A percentile compares a stretch with the other conserved stretches of the same genome.
phyloP scores from a whole-genome alignment of 92 coral and sea anemone genomes.

The Muricea muricata region DNA sequence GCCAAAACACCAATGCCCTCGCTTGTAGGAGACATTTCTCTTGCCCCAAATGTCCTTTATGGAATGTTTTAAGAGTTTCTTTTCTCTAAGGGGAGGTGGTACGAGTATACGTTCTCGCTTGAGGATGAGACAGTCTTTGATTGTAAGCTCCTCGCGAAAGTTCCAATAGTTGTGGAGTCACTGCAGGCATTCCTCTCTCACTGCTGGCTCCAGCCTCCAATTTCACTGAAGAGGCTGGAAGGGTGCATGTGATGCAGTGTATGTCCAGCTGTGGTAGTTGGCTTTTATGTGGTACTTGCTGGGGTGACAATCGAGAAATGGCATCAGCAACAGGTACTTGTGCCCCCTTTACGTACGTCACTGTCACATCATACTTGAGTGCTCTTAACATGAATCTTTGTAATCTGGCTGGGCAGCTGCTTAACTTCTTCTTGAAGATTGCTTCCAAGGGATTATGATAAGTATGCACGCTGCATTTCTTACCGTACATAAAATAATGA shows the following conservation, averaged over 20 bases:
- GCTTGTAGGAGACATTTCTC: constrained; percentile 50
- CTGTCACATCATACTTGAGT: constrained; percentile 52
- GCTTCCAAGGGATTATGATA: constrained; percentile 63
- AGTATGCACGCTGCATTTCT: constrained; percentile 64
- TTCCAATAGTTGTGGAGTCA: constrained; percentile 72
- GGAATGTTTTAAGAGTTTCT: constrained; percentile 55
- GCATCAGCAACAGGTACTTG: constrained; percentile 67
- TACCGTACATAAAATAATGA: constrained; percentile 66
- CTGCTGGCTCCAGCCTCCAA: constrained; percentile 56
- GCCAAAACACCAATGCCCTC: constrained; percentile 54
- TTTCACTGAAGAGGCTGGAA: constrained; percentile 58
- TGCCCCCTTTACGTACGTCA: constrained; percentile 60
- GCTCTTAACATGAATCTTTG: constrained; percentile 66
- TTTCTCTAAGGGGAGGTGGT: constrained; percentile 51
- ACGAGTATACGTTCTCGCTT: constrained; percentile 52
- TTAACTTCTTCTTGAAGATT: constrained; percentile 55
- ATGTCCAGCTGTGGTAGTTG: constrained; percentile 50
- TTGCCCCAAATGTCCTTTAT: constrained; percentile 47
- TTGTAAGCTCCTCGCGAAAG: constrained; percentile 66
- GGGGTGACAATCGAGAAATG: constrained; percentile 60
- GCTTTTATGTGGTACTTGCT: constrained; percentile 30
- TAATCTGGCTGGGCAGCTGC: constrained; percentile 65
- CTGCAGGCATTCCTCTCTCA: constrained; percentile 45
- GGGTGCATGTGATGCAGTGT: constrained; percentile 56
- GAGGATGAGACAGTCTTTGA: constrained; percentile 60